Conservation (phyloP, 2,888 invertebrate species). For the Ditula angustiorana region DNA sequence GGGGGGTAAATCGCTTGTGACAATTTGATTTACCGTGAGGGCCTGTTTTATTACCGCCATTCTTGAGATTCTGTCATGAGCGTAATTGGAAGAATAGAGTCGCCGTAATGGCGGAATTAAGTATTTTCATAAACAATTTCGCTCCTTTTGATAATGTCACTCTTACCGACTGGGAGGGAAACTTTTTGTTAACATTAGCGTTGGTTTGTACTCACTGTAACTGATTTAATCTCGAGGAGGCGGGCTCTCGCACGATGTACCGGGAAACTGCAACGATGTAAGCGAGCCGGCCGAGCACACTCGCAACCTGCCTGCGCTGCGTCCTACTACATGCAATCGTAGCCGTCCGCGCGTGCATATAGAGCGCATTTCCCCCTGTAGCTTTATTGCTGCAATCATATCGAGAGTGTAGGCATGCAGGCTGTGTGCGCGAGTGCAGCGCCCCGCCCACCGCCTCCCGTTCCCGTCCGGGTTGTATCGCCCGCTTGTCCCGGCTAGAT, state of each 20-base stretch:
- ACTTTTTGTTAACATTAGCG: neutral
- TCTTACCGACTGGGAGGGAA: constrained; percentile 2
- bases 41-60: constrained; percentile 32
- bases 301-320: neutral
- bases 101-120: constrained; percentile 17
- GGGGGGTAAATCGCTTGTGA: constrained; percentile 52
- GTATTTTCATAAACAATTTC: constrained; percentile 27
- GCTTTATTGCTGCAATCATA: neutral
- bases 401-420: neutral
- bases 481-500: constrained; percentile 3
- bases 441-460: neutral
- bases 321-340: neutral
- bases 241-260: neutral
- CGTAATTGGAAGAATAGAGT: constrained; percentile 38
- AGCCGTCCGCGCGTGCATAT: neutral
- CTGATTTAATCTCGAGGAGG: neutral
- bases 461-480: neutral
- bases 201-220: neutral
- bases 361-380: constrained; percentile 4
- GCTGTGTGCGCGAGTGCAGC: neutral
- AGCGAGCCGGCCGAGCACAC: neutral
- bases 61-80: constrained; percentile 33
- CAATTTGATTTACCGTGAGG: constrained; percentile 48
- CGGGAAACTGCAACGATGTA: constrained; percentile 4
- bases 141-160: constrained; percentile 20